These are phyloP conservation scores for Sebastolobus altivelis DNA, from an alignment of 2,797 vertebrate genomes.

Conservation along the genomic window DNA sequence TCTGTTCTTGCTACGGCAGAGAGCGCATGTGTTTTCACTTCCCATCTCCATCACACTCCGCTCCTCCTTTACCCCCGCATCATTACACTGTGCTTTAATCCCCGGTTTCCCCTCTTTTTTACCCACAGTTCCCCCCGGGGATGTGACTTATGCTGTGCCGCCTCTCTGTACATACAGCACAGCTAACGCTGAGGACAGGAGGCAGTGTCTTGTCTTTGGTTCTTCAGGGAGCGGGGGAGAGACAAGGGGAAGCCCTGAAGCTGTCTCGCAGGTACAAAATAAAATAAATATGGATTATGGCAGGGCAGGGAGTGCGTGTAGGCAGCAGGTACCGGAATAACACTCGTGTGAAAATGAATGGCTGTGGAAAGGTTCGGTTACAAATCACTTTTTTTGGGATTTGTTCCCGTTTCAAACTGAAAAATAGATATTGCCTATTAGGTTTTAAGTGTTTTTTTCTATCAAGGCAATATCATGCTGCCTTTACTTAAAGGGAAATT, in stretches of 20 bases:
- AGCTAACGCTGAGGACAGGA: constrained; percentile 56
- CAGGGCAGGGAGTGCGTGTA: background rate
- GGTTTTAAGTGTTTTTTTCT: background rate
- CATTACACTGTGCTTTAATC: constrained; percentile 72
- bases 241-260: constrained; percentile 65
- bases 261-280: constrained; percentile 58
- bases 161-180: constrained; percentile 52
- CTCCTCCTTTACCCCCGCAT: constrained; percentile 54
- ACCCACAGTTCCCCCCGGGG: constrained; percentile 54
- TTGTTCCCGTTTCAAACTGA: background rate
- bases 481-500: background rate
- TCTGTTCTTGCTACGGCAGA: constrained; percentile 34
- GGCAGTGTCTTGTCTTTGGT: constrained; percentile 44
- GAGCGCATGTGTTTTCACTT: constrained; percentile 45
- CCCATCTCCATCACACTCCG: constrained; percentile 22
- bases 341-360: constrained; percentile 27
- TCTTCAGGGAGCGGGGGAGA: constrained; percentile 56
- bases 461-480: background rate
- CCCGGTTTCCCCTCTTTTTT: constrained; percentile 30
- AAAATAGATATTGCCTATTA: background rate
- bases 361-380: constrained; percentile 12
- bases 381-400: constrained; percentile 20
- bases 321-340: constrained; percentile 51
- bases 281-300: constrained; percentile 73
- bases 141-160: constrained; percentile 51